phyloP scores from a whole-genome alignment of 2,888 invertebrate genomes.

The Listrodromus nycthemerus region DNA sequence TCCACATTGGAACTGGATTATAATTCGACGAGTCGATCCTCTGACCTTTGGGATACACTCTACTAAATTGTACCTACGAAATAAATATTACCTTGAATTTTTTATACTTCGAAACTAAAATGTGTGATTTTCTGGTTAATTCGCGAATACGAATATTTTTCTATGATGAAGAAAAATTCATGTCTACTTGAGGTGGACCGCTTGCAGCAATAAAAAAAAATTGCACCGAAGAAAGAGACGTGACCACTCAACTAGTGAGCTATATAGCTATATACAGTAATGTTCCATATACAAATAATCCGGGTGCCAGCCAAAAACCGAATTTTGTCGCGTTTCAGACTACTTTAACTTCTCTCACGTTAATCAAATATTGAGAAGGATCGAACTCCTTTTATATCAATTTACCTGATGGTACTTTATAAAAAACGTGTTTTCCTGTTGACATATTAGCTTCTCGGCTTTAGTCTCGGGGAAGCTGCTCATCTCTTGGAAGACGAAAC shows the following conservation, averaged over 20 bases:
- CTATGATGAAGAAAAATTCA: too few relatives aligned
- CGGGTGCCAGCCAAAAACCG: too few relatives aligned
- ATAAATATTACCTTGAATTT: background rate
- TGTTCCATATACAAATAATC: too few relatives aligned
- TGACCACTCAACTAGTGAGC: too few relatives aligned
- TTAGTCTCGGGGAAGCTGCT: slow-evolving; percentile 99
- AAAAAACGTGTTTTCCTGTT: slow-evolving; percentile 91
- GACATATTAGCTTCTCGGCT: slow-evolving; percentile 95
- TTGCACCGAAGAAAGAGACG: too few relatives aligned
- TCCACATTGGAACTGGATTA: slow-evolving; percentile 98
- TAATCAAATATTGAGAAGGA: too few relatives aligned
- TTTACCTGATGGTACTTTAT: slow-evolving; percentile 90
- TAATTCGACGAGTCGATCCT: slow-evolving; percentile 99
- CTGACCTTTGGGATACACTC: slow-evolving; percentile 98
- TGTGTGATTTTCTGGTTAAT: background rate
- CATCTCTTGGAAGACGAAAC: slow-evolving; percentile 96
- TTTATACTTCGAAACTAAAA: background rate
- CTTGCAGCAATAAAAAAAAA: too few relatives aligned
- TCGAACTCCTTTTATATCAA: background rate
- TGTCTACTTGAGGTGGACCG: too few relatives aligned
- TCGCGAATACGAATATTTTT: too few relatives aligned
- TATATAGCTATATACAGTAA: too few relatives aligned
- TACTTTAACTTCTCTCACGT: too few relatives aligned
- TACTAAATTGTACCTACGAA: slow-evolving; percentile 91
- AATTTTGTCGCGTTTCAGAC: too few relatives aligned